phyloP scores from a whole-genome alignment of 2,888 invertebrate species.

The Hemithea aestivaria region DNA sequence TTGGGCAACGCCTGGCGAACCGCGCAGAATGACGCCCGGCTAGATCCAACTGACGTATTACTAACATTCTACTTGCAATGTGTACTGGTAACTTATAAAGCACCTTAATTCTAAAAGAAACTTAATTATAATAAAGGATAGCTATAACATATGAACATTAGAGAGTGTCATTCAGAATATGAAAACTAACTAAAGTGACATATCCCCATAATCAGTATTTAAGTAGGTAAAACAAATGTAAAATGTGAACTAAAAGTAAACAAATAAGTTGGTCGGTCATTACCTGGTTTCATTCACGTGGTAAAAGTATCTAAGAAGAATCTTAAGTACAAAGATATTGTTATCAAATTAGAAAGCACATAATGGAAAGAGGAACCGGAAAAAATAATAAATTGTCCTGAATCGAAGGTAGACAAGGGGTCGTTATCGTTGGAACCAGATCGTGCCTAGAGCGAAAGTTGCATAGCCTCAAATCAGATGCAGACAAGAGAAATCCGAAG shows the following conservation, averaged over 20 bases:
- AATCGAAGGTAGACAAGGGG: conserved; percentile 34
- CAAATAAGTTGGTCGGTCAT: no score
- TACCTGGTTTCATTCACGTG: no score
- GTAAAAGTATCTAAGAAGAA: no score
- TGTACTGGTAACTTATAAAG: neutral
- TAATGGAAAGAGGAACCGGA: conserved; percentile 23
- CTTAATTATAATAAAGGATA: no score
- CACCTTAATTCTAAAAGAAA: no score
- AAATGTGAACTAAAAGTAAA: no score
- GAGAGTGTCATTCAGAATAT: no score
- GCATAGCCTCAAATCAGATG: conserved; percentile 64
- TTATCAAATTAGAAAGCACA: conserved; percentile 9
- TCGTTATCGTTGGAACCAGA: conserved; percentile 55
- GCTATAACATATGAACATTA: no score
- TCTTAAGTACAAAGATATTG: neutral
- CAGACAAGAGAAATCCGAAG: conserved; percentile 56
- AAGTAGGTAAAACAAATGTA: no score
- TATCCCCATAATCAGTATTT: no score
- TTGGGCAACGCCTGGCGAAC: conserved; percentile 52
- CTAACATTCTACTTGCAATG: conserved; percentile 4
- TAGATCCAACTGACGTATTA: conserved; percentile 30
- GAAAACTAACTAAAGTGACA: no score
- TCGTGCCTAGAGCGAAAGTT: conserved; percentile 66
- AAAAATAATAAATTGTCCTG: conserved; percentile 27
- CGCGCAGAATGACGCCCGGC: conserved; percentile 30